A percentile compares a stretch with the other conserved stretches of the same genome.
These are phyloP conservation scores for Campylomormyrus tamandua DNA, from an alignment of 2,113 vertebrate species.

Conservation along the genomic window DNA sequence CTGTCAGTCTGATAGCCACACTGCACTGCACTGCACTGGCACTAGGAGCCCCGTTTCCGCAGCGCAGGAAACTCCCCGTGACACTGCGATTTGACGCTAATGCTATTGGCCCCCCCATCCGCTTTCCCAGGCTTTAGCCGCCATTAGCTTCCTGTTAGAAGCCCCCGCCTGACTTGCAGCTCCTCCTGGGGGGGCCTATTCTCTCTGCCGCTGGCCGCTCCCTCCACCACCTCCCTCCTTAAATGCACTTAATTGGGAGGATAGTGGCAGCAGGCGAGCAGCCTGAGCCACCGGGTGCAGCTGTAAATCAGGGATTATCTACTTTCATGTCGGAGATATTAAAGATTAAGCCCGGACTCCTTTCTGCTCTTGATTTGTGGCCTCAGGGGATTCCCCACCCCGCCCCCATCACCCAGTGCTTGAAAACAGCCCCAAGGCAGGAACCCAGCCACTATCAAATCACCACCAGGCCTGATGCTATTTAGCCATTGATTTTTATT, in stretches of 20 bases:
- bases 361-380: neutral
- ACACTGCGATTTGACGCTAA: neutral
- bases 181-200: slow-evolving; percentile 11
- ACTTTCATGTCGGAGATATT: neutral
- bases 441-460: neutral
- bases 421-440: neutral
- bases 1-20: neutral
- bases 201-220: neutral
- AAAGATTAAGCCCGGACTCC: neutral
- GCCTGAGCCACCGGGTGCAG: neutral
- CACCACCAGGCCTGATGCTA: neutral
- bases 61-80: neutral
- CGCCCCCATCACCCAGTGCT: neutral
- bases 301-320: neutral
- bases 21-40: neutral
- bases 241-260: slow-evolving; percentile 29
- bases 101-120: neutral
- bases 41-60: neutral
- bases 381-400: neutral
- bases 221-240: slow-evolving; percentile 14
- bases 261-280: neutral
- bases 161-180: neutral
- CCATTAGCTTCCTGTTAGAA: neutral
- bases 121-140: neutral
- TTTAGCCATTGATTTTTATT: neutral